Evolutionary conservation across 1,140 invertebrate species (phyloP).

Genomic region (Bombus terrestris): DNA sequence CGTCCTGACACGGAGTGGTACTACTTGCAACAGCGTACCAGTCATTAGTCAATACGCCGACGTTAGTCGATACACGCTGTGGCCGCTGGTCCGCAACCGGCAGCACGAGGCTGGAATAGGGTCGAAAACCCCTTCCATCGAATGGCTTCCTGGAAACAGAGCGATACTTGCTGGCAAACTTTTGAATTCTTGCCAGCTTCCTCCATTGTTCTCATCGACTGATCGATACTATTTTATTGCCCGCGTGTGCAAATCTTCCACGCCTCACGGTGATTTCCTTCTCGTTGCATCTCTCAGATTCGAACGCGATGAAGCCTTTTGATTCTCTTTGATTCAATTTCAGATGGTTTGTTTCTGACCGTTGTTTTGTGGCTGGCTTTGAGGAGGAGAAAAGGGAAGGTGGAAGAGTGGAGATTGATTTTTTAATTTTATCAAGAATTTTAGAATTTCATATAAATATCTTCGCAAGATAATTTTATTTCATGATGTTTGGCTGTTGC

Average conservation of each 20-base stretch:
- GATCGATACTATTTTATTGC: slow-evolving; percentile 48
- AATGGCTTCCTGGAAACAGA: slow-evolving; percentile 34
- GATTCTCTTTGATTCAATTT: not conserved
- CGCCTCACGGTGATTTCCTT: not conserved
- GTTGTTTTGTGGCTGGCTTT: not conserved
- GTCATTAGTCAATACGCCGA: slow-evolving; percentile 68
- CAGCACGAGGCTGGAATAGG: slow-evolving; percentile 28
- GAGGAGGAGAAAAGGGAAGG: accelerated
- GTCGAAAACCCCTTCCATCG: slow-evolving; percentile 39
- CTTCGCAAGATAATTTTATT: not conserved
- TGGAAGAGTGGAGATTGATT: not conserved
- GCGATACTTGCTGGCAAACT: slow-evolving; percentile 42
- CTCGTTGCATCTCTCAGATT: not conserved
- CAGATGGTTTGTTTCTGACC: not conserved
- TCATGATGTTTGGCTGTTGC: not conserved
- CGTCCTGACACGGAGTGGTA: slow-evolving; percentile 76
- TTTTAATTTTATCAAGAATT: not conserved
- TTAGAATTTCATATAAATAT: not conserved
- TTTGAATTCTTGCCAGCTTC: slow-evolving; percentile 55
- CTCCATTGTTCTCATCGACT: slow-evolving; percentile 54
- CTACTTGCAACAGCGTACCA: slow-evolving; percentile 67
- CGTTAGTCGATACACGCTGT: slow-evolving; percentile 54
- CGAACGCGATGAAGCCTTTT: not conserved
- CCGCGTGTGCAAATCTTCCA: slow-evolving; percentile 21
- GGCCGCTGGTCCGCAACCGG: not conserved